These are phyloP conservation scores for Tachysurus vachellii DNA, from an alignment of 2,113 vertebrate genomes.

Conservation along the genomic window DNA sequence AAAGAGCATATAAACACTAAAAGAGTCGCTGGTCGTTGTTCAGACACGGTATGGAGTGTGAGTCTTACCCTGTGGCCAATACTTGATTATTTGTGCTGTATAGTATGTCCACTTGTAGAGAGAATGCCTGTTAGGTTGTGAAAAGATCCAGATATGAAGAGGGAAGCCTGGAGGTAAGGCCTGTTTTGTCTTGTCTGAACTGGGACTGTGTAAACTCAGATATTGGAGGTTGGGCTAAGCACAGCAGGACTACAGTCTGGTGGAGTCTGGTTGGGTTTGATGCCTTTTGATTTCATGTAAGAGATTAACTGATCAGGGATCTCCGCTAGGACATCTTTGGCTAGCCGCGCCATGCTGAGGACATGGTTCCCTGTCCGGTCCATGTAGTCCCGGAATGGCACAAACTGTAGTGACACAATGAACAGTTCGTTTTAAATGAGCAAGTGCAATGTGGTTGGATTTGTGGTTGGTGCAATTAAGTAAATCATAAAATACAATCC, in stretches of 20 bases:
- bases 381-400: constrained; percentile 93
- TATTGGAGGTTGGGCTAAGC: constrained; percentile 32
- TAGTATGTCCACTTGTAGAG: constrained; percentile 6
- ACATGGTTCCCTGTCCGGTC: constrained; percentile 87
- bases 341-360: constrained; percentile 90
- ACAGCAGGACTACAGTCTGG: constrained; percentile 71
- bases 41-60: neutral
- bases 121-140: neutral
- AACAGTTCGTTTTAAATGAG: neutral
- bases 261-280: constrained; percentile 73
- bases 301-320: constrained; percentile 91
- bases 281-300: constrained; percentile 86
- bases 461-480: neutral
- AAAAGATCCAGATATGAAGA: constrained; percentile 27
- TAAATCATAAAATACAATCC: neutral
- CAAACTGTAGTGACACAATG: constrained; percentile 74
- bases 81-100: constrained; percentile 17
- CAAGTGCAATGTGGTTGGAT: neutral
- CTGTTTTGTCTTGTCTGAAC: neutral
- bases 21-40: neutral
- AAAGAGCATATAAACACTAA: neutral
- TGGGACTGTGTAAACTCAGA: neutral
- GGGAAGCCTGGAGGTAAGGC: constrained; percentile 13
- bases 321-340: constrained; percentile 90
- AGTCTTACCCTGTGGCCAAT: constrained; percentile 4